These are phyloP conservation scores for Drosophila nigromelanica DNA, from an alignment of 1,140 invertebrate genomes.

Conservation along the genomic window DNA sequence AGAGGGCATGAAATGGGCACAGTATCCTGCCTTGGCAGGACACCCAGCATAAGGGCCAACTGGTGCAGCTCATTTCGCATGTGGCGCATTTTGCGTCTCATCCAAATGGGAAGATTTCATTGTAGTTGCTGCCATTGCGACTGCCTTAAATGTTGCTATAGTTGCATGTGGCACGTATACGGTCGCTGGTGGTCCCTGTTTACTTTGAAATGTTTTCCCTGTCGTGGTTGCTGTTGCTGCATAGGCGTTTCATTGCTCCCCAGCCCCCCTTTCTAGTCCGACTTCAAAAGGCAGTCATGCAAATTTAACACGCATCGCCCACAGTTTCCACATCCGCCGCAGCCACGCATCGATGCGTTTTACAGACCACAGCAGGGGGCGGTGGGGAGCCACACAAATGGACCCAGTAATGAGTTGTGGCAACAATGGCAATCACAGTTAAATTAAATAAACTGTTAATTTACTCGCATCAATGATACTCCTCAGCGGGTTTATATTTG, in stretches of 20 bases:
- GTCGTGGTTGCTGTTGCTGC: conserved; percentile 45
- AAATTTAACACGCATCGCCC: conserved; percentile 65
- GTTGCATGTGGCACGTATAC: conserved; percentile 66
- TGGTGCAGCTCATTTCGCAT: conserved; percentile 43
- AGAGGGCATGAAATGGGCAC: conserved; percentile 4
- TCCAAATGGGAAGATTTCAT: conserved; percentile 60
- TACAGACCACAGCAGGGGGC: conserved; percentile 23
- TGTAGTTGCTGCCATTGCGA: conserved; percentile 43
- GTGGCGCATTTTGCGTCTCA: conserved; percentile 35
- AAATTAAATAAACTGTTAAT: conserved; percentile 31
- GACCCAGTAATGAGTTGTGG: conserved; percentile 27
- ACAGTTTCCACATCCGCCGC: conserved; percentile 5
- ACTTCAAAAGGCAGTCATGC: conserved; percentile 72
- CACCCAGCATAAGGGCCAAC: neutral
- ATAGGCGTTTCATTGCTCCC: conserved; percentile 31
- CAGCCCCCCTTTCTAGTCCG: conserved; percentile 25
- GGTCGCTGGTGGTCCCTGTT: conserved; percentile 37
- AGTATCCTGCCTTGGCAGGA: conserved; percentile 1
- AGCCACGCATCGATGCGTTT: conserved; percentile 16
- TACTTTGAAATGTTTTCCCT: conserved; percentile 61
- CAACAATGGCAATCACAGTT: conserved; percentile 20
- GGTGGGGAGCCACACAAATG: conserved; percentile 12
- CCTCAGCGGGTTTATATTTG: neutral
- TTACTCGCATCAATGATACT: neutral
- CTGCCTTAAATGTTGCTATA: conserved; percentile 52